A percentile compares a stretch with the other conserved stretches of the same genome.
These are phyloP conservation scores for Probosciger aterrimus DNA, from an alignment of 2,113 vertebrate species.

Conservation along the genomic window DNA sequence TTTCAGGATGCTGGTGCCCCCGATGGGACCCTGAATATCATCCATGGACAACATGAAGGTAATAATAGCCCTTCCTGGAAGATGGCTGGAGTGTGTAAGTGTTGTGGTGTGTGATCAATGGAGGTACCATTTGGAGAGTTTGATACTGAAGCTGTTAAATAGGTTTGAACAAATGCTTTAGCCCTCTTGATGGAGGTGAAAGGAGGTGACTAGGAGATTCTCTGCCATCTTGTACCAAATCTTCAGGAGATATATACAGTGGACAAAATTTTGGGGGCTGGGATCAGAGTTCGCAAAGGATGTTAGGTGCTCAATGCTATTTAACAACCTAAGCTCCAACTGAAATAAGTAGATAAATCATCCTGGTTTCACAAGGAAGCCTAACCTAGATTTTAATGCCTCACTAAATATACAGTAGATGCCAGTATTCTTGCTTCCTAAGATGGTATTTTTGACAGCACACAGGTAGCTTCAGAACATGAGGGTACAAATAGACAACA, in stretches of 20 bases:
- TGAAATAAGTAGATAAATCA: background rate
- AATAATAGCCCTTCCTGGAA: background rate
- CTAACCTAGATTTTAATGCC: background rate
- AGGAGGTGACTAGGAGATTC: background rate
- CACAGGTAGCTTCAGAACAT: background rate
- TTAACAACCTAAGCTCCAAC: background rate
- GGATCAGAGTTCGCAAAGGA: background rate
- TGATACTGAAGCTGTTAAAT: background rate
- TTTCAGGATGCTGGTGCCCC: constrained; percentile 94
- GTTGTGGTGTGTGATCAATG: background rate
- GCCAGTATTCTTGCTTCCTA: background rate
- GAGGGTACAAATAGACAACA: background rate
- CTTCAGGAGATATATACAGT: fast-evolving
- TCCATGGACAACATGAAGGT: constrained; percentile 94
- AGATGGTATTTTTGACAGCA: background rate
- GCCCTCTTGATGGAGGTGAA: background rate
- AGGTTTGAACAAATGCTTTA: background rate
- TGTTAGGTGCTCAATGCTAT: background rate
- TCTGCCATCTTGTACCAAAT: background rate
- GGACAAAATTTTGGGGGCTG: background rate
- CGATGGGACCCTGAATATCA: constrained; percentile 90
- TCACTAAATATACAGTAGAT: background rate
- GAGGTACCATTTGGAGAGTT: background rate
- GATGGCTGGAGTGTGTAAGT: background rate
- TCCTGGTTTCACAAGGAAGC: background rate